Percentiles rank a stretch among this genome's conserved stretches.
Evolutionary conservation across 1,140 invertebrate genomes (phyloP).

Genomic region (Anastrepha obliqua): DNA sequence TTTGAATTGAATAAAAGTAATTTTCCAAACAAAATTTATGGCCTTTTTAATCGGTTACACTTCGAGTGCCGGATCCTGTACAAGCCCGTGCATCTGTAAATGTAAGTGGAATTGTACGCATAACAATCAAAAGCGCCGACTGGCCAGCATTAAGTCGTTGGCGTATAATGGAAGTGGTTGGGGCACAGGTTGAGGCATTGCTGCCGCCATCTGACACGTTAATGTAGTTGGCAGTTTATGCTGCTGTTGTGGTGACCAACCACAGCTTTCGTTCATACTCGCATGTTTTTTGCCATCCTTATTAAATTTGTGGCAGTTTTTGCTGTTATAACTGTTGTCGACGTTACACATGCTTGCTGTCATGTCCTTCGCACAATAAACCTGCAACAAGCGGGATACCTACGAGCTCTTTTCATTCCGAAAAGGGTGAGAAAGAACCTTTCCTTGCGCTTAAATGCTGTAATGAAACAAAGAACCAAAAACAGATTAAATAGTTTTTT

Average conservation of each 20-base stretch:
- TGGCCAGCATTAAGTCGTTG: not conserved
- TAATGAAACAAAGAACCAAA: no score
- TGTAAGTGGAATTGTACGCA: not conserved
- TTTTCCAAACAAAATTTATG: no score
- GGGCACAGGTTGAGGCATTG: not conserved
- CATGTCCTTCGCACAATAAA: constrained; percentile 19
- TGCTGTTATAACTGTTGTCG: not conserved
- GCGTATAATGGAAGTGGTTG: not conserved
- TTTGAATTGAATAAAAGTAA: no score
- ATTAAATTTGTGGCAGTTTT: constrained; percentile 5
- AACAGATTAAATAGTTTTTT: no score
- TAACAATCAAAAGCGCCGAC: not conserved
- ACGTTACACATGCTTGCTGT: constrained; percentile 43
- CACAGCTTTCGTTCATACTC: not conserved
- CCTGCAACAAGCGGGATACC: not conserved
- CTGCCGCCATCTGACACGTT: constrained; percentile 36
- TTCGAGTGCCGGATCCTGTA: no score
- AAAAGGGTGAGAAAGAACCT: not conserved
- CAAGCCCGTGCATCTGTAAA: no score
- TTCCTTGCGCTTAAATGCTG: no score
- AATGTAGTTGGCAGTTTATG: not conserved
- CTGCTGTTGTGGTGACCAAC: not conserved
- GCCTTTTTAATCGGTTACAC: no score
- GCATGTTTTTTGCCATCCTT: not conserved
- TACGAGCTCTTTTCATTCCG: not conserved